Evolutionary conservation across 1,140 invertebrate genomes (phyloP), one percentile per base, ranked within the genome.

Genomic region (Euwallacea similis): DNA sequence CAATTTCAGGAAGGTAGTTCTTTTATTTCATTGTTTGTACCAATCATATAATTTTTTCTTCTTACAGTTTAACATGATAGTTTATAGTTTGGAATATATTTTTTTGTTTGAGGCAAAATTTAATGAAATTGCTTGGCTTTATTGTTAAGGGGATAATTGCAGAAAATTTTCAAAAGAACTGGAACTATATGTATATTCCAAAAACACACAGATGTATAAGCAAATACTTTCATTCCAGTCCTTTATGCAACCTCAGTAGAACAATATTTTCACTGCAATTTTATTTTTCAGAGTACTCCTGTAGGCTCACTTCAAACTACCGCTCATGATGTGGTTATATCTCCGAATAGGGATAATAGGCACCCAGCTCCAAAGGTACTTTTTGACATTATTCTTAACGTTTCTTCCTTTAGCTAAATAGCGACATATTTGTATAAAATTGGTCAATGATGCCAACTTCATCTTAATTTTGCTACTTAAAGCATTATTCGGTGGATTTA

Each of bases 241-340:
- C n/a, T 13, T 63, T 11, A 10, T 10, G 1, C 10, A 44, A 13
- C 13, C 4, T 10, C 62, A 9, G 43, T 74, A 68, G 43, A 42
- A 15, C 10, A 15, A 16, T 56, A 56, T 56, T 56, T 3, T 15
- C 46, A 10, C 15, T 58, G 7, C 43, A 43, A 42, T 79, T 75
- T 74, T 80, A 76, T 77, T 78, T 86, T 86, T 62, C 86, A 95
- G 94, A 95, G 93, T 72, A 96, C 94, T 66, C 93, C 93, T 65
- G 92, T 96, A 78, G 93, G 93, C 79, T 96, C 94, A 56, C 85
- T 95, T 77, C 93, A 94, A 85, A 94, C 92, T 73, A 89, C 88
- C 66, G 91, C 89, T 76, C 93, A 95, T 80, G 94, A 96, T 85
- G 89, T 93, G 66, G 88, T 95, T 68, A 90, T 94, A 76, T 95